phyloP scores from a whole-genome alignment of 2,113 vertebrate species.

The Anolis sagrei region DNA sequence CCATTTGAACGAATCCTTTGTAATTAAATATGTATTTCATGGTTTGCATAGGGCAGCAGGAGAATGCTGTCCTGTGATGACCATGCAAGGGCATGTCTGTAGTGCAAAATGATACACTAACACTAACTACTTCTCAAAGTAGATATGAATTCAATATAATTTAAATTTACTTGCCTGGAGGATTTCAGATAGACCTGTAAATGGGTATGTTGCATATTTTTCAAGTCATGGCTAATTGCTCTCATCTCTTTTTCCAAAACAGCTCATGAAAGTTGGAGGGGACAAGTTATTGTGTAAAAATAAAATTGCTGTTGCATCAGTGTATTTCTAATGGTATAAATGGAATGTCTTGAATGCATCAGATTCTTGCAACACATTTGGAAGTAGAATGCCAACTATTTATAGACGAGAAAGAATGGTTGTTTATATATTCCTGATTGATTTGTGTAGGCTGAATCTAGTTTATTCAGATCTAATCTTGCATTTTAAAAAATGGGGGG shows the following conservation, averaged over 20 bases:
- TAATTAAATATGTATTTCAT: no score
- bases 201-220: constrained; percentile 3
- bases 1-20: no score
- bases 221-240: no score
- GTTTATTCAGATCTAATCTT: not conserved
- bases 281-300: constrained; percentile 1
- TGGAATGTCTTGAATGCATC: not conserved
- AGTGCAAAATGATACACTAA: no score
- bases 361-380: not conserved
- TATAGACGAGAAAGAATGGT: not conserved
- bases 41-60: no score
- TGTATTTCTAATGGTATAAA: not conserved
- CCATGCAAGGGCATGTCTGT: no score
- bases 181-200: constrained; percentile 43
- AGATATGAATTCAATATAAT: not conserved
- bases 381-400: not conserved
- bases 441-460: not conserved
- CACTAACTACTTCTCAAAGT: not conserved
- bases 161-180: not conserved
- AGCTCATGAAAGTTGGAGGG: constrained; percentile 41
- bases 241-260: constrained; percentile 32
- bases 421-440: not conserved
- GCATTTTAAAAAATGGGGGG: not conserved
- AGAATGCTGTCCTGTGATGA: no score
- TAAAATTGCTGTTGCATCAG: not conserved